A percentile compares a stretch with the other conserved stretches of the same genome.
phyloP scores from a whole-genome alignment of 2,888 invertebrate species.

The Beris morrisii region DNA sequence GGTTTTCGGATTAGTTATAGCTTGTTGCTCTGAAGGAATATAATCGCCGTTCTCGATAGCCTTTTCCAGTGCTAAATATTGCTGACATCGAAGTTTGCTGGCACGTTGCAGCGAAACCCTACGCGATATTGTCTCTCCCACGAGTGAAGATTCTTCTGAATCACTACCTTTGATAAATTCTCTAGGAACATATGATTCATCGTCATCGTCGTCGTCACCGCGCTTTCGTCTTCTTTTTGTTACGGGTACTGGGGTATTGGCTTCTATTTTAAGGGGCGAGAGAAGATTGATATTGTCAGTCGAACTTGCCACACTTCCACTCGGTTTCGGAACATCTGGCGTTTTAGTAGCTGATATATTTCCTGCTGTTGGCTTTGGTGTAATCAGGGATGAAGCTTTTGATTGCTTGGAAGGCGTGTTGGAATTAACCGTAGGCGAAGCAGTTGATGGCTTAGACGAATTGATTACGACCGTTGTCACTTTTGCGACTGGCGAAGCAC shows the following conservation, averaged over 20 bases:
- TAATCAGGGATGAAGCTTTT: too few species aligned
- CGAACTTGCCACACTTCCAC: not conserved
- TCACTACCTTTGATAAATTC: slow-evolving; percentile 7
- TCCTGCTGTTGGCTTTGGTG: not conserved
- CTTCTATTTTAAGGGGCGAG: slow-evolving; percentile 11
- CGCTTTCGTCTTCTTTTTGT: not conserved
- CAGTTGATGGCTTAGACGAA: not conserved
- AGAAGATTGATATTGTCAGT: slow-evolving; percentile 2
- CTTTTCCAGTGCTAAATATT: slow-evolving; percentile 18
- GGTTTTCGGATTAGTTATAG: not conserved
- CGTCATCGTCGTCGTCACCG: slow-evolving; percentile 21
- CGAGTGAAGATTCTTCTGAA: not conserved
- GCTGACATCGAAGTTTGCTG: slow-evolving; percentile 19
- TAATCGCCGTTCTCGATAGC: slow-evolving; percentile 16
- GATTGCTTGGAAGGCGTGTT: not conserved
- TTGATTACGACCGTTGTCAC: not conserved
- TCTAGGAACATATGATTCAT: slow-evolving; percentile 16
- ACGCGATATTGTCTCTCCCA: not conserved
- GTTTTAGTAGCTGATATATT: not conserved
- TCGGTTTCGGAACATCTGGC: not conserved
- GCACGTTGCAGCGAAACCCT: slow-evolving; percentile 19
- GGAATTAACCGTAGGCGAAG: not conserved
- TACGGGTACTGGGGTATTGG: not conserved
- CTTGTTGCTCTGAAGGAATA: not conserved
- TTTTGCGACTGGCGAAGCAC: not conserved